Evolutionary conservation across 1,140 invertebrate species (phyloP).

Genomic region (Palaemon carinicauda): DNA sequence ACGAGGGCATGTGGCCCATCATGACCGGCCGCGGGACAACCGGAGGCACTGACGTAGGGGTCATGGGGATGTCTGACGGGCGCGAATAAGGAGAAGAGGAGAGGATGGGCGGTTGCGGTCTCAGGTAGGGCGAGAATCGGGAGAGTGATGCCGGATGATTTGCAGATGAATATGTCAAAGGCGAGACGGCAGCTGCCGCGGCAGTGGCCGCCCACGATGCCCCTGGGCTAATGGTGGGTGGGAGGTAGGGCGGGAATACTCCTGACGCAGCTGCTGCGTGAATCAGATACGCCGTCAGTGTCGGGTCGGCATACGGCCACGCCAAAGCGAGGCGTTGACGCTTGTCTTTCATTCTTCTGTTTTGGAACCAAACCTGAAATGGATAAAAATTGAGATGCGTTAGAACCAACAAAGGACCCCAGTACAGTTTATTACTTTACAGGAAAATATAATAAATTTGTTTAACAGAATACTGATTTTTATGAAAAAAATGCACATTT

Average conservation of each 20-base stretch:
- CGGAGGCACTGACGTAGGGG: background rate
- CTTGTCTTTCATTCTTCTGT: conserved; percentile 98
- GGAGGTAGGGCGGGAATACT: conserved; percentile 37
- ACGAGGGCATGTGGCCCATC: conserved; percentile 15
- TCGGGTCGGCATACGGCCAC: conserved; percentile 94
- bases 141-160: background rate
- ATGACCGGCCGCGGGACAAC: background rate
- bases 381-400: conserved; percentile 57
- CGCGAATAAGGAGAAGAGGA: conserved; percentile 31
- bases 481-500: too few relatives aligned
- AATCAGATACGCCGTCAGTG: conserved; percentile 88
- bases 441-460: too few relatives aligned
- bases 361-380: conserved; percentile 99
- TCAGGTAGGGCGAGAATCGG: conserved; percentile 26
- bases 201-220: conserved; percentile 3
- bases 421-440: too few relatives aligned
- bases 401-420: too few relatives aligned
- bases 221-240: background rate
- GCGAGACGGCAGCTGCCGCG: conserved; percentile 21
- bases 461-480: too few relatives aligned
- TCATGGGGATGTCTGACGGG: background rate
- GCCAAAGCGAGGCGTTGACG: conserved; percentile 89
- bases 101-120: conserved; percentile 22
- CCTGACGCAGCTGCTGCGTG: conserved; percentile 78
- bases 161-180: background rate